Percentiles rank a stretch among this genome's conserved stretches.
Conservation (phyloP, 2,797 vertebrate species). For the Triplophysa bombifrons region DNA sequence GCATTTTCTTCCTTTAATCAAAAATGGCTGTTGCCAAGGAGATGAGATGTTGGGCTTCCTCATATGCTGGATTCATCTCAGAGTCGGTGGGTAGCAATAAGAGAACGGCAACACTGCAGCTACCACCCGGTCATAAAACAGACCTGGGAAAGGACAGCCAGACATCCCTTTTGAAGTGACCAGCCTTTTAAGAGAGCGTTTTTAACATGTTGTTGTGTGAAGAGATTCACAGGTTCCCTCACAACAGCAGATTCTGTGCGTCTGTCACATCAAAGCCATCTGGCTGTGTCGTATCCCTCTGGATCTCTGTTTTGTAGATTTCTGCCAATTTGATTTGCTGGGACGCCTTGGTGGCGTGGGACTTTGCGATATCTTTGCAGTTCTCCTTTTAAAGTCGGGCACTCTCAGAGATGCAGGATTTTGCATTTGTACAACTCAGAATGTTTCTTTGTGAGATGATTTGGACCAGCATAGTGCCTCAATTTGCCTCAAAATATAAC, state of each 20-base stretch:
- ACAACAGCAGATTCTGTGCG: constrained; percentile 20
- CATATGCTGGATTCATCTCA: constrained; percentile 49
- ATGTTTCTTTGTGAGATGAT: constrained; percentile 31
- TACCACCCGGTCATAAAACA: constrained; percentile 35
- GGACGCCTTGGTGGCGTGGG: constrained; percentile 6
- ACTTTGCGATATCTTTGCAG: constrained; percentile 24
- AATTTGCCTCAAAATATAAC: no score
- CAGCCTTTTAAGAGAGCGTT: constrained; percentile 32
- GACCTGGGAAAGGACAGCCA: constrained; percentile 4
- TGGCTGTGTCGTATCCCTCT: constrained; percentile 46
- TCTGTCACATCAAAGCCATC: constrained; percentile 45
- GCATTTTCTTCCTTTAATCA: constrained; percentile 29
- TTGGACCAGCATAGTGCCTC: background rate
- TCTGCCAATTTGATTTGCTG: constrained; percentile 31
- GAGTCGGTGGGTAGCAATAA: constrained; percentile 49
- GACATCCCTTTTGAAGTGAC: constrained; percentile 44
- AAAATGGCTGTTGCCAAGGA: constrained; percentile 59
- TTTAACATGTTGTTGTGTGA: constrained; percentile 36
- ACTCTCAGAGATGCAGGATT: constrained; percentile 8
- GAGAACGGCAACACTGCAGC: constrained; percentile 34
- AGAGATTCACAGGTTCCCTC: constrained; percentile 37
- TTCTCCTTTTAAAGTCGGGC: constrained; percentile 19
- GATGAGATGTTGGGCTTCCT: constrained; percentile 55
- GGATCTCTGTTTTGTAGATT: constrained; percentile 31
- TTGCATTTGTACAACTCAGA: constrained; percentile 25